phyloP scores from a whole-genome alignment of 2,888 invertebrate genomes.

The Drosophila quinaria region DNA sequence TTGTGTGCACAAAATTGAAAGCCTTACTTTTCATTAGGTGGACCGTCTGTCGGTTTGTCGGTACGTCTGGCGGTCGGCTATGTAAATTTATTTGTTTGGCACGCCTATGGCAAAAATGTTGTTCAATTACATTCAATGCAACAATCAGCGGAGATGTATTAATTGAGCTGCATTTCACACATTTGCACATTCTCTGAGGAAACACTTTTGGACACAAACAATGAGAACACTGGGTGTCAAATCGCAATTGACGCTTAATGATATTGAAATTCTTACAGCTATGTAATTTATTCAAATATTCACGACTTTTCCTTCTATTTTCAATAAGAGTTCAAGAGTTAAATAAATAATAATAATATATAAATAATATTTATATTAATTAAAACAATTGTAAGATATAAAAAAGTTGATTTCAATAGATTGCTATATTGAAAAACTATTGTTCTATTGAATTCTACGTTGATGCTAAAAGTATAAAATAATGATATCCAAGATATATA shows the following conservation, averaged over 20 bases:
- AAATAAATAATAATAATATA: too few relatives aligned
- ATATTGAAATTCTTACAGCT: slow-evolving; percentile 10
- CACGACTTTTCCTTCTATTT: not conserved
- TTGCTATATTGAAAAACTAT: too few relatives aligned
- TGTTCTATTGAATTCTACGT: too few relatives aligned
- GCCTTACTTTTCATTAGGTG: slow-evolving; percentile 63
- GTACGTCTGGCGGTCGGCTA: slow-evolving; percentile 21
- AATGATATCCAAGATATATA: too few relatives aligned
- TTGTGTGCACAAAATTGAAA: slow-evolving; percentile 14
- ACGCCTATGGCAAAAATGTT: slow-evolving; percentile 34
- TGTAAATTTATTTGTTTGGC: slow-evolving; percentile 72
- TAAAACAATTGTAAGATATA: too few relatives aligned
- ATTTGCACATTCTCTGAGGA: slow-evolving; percentile 30
- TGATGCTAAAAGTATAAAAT: too few relatives aligned
- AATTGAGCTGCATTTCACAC: slow-evolving; percentile 55
- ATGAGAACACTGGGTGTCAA: slow-evolving; percentile 26
- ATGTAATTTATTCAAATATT: not conserved
- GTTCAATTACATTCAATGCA: slow-evolving; percentile 48
- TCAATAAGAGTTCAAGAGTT: not conserved
- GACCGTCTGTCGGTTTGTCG: slow-evolving; percentile 1
- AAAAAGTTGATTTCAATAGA: too few relatives aligned
- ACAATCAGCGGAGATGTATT: slow-evolving; percentile 43
- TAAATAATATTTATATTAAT: too few relatives aligned
- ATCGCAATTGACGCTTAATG: slow-evolving; percentile 40
- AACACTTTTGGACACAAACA: slow-evolving; percentile 17